Base-by-base conservation (phyloP, 2,888 invertebrate genomes). In the Hirtodrosophila duncani region DNA sequence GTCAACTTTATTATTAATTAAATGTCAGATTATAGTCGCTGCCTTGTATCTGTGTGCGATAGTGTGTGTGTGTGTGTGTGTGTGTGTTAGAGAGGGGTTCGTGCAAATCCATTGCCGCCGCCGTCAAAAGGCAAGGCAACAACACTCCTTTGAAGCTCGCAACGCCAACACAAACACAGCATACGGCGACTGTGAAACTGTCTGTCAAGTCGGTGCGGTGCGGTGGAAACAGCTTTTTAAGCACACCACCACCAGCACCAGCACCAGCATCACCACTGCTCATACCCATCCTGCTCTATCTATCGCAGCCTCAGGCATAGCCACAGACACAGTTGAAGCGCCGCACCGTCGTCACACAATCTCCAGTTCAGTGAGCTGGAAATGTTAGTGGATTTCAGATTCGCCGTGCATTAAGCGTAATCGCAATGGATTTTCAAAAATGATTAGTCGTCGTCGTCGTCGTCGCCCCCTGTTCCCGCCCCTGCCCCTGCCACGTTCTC, bases 1-100 rank as follows among this genome's bases (percentile, higher is more conserved):
- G 81, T 82, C 81, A 69, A 72, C 71, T 81, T 82, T 81, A 82
- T 82, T 82, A 83, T 81, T 83, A 84, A 84, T 83, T 83, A 83
- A 83, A 80, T 81, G 83, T 75, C 83, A 82, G 83, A 78, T 83
- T 83, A 77, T 64, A 70, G 65, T 71, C 66, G 63, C n/a, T 61
- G 51, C 57, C 44, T 56, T 48, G 27, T 17, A 3, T 10, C 11
- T 11, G 11, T n/a, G n/a, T n/a, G n/a, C n/a, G n/a, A n/a, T n/a
- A n/a, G n/a, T n/a, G n/a, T n/a, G n/a, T n/a, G n/a, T 2, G 23
- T 2, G 14, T 2, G 23, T 2, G 14, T 7, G 7, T 13, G 14
- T 21, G 10, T 20, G 29, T 11, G 14, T 6, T 17, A 23, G 53
- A 37, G 53, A 31, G 52, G 55, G 57, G 18, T 37, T 33, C 29